Evolutionary conservation across 2,888 invertebrate species (phyloP), one percentile per base, ranked within the genome.

Genomic region (Drosophila subsilvestris): DNA sequence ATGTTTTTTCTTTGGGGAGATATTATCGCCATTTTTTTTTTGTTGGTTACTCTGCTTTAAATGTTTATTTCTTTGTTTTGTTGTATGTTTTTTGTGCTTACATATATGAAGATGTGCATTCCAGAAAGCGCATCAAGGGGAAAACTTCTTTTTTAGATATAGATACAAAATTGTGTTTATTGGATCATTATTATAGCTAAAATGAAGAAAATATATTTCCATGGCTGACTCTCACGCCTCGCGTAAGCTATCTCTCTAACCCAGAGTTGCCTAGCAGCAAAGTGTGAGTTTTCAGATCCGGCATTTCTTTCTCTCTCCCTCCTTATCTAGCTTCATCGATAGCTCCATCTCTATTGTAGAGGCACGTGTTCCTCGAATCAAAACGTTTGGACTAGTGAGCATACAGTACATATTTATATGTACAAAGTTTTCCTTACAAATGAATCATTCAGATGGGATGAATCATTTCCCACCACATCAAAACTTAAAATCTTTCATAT

Each of bases 1-100:
- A 85, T 78, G 54, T 73, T 58, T 48, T 12, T 20, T 55, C 9
- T n/a, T 8, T 37, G 37, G 14, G 5, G 44, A 42, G 54, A 69
- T 73, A 59, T 54, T 54, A 66, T 61, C 56, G 45, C 50, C 5
- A 25, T n/a, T 29, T 18, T 51, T 55, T 47, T 27, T 9, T 27
- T 27, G 27, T 27, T 9, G 1, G 25, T 45, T 37, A 29, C 2
- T 29, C 27, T 53, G 14, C 12, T 18, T 27, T 32, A 32, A 59
- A 22, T 7, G 20, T 14, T 12, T 20, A 37, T 51, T 51, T 51
- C 37, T 20, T 3, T 14, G 20, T 51, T 32, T 53, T 12, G 12
- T n/a, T 20, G 14, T 7, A 22, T 32, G 8, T 51, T 53, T 22
- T 8, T n/a, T 5, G 20, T 20, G 20, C 20, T 14, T 14, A 18